phyloP scores from a whole-genome alignment of 2,113 vertebrate genomes.

The Rousettus leschenaultii region DNA sequence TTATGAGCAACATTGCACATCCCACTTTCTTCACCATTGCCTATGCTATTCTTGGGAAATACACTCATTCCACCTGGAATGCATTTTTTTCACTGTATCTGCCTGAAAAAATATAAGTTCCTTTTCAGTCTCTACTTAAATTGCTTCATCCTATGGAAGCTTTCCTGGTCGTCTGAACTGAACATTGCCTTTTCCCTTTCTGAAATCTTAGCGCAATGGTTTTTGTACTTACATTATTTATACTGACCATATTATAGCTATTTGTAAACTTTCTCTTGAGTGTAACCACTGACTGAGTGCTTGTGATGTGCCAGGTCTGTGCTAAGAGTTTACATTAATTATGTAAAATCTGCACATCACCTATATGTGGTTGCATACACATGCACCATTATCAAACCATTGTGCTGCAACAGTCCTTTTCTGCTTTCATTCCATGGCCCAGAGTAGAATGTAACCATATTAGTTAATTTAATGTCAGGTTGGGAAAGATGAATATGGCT shows the following conservation, averaged over 20 bases:
- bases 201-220: not conserved
- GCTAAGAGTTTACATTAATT: not conserved
- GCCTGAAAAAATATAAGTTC: constrained; percentile 1
- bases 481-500: constrained; percentile 74
- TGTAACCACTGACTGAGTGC: not conserved
- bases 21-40: not conserved
- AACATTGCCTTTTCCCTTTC: not conserved
- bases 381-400: not conserved
- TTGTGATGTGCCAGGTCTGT: not conserved
- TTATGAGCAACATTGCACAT: not conserved
- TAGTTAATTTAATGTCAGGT: constrained; percentile 66
- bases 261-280: not conserved
- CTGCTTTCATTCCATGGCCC: not conserved
- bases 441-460: constrained; percentile 48
- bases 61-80: not conserved
- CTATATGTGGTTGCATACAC: not conserved
- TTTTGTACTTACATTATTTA: not conserved
- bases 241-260: not conserved
- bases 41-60: not conserved
- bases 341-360: not conserved
- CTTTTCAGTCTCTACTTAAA: not conserved
- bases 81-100: not conserved
- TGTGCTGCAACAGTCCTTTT: not conserved
- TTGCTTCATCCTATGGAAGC: not conserved
- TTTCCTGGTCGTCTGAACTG: not conserved